These are phyloP conservation scores for Microchirus variegatus DNA, from an alignment of 2,797 vertebrate genomes.

Conservation along the genomic window DNA sequence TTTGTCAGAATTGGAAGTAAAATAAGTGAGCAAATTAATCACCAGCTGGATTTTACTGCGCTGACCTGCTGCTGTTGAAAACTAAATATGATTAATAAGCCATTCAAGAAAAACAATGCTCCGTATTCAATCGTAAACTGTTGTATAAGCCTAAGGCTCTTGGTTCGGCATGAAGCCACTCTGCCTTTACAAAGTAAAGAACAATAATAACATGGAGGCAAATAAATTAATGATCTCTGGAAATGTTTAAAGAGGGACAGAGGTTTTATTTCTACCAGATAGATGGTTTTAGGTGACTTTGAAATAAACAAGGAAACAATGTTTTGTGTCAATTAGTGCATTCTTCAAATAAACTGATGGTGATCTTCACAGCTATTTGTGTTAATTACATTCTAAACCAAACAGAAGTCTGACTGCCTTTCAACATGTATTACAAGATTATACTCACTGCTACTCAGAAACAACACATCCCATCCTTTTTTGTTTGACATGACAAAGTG, in stretches of 20 bases:
- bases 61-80: constrained; percentile 13
- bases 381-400: too few species aligned
- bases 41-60: constrained; percentile 11
- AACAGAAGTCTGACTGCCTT: too few species aligned
- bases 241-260: not conserved
- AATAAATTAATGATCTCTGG: constrained; percentile 1
- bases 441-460: too few species aligned
- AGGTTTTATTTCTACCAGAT: not conserved
- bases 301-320: too few species aligned
- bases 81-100: constrained; percentile 30
- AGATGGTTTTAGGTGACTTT: not conserved
- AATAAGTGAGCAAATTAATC: constrained; percentile 11
- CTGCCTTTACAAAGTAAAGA: constrained; percentile 6
- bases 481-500: too few species aligned
- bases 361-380: too few species aligned
- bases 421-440: too few species aligned
- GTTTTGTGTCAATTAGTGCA: not conserved
- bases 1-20: constrained; percentile 15
- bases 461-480: too few species aligned
- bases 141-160: constrained; percentile 12
- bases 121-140: constrained; percentile 12
- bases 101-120: constrained; percentile 7
- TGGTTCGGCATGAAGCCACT: not conserved
- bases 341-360: too few species aligned
- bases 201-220: too few species aligned